Base-by-base conservation (phyloP, 2,113 vertebrate genomes). In the Reinhardtius hippoglossoides region DNA sequence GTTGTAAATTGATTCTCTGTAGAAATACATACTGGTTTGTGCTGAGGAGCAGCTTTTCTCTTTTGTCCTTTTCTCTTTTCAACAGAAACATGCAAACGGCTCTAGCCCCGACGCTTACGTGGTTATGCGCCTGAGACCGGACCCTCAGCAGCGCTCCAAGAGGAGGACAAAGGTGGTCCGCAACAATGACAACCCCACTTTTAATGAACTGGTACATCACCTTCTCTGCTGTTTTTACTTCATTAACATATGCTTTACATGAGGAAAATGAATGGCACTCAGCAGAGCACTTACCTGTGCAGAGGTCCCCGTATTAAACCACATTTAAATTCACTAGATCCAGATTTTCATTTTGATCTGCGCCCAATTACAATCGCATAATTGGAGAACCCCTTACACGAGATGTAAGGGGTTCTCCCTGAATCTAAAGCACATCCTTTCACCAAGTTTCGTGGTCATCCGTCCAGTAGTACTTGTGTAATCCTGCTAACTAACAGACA, bases 151-250 rank as follows among this genome's bases (percentile, higher is more conserved):
- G 86, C 78, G 82, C 85, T 94, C 83, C 50, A 94, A 88, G 87
- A 96, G 84, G 83, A 97, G 95, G 94, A 96, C 97, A 26, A 95
- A 95, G 83, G 91, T 94, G 58, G 95, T 94, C 87, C 92, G 94
- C 71, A 96, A 95, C 88, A 95, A 93, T 62, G 93, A 93, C 67
- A 93, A 96, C 88, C 97, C 96, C 69, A 95, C 93, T 37, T 97
- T 96, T 91, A 98, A 98, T 76, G 95, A 97, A 84, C 95, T 97
- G 90, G 97, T 98, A 93, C 42, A 8, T 42, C 46, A 3, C 23
- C 24, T 16, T 54, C 2, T 56, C 55, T 58, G 21, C 20, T 50
- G 18, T 5, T 5, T 2, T 50, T 16, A 46, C 14, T 5, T 14
- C 44, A 46, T 7, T 5, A 50, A 42, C 40, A 13, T 42, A 4